Evolutionary conservation across 2,113 vertebrate species (phyloP).

Genomic region (Phasianus colchicus): DNA sequence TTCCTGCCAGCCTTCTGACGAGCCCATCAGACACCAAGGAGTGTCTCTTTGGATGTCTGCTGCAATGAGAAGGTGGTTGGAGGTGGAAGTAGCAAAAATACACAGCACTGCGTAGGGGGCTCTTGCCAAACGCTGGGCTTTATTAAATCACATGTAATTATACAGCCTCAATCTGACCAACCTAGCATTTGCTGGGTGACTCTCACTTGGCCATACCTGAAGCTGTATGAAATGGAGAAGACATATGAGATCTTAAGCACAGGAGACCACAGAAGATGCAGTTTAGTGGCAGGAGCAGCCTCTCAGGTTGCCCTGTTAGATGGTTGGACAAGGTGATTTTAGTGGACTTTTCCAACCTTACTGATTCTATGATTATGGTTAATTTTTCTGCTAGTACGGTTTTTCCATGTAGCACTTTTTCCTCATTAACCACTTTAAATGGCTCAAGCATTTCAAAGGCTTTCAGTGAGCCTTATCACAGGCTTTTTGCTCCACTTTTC

Average conservation of each 20-base stretch:
- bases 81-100: neutral
- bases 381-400: neutral
- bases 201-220: neutral
- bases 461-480: neutral
- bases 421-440: neutral
- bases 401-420: neutral
- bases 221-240: neutral
- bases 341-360: too few relatives aligned
- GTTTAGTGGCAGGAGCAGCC: neutral
- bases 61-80: neutral
- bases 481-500: accelerated
- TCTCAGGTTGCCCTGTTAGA: neutral
- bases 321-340: too few relatives aligned
- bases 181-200: neutral
- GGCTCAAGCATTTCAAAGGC: neutral
- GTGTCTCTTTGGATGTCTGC: neutral
- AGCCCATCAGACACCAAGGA: neutral
- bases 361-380: neutral
- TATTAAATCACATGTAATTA: neutral
- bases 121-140: neutral
- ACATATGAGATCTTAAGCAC: accelerated
- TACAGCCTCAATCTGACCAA: neutral
- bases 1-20: neutral
- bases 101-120: too few relatives aligned
- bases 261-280: neutral